phyloP scores from a whole-genome alignment of 2,797 vertebrate species.

The Stomatorhinus walkeri region DNA sequence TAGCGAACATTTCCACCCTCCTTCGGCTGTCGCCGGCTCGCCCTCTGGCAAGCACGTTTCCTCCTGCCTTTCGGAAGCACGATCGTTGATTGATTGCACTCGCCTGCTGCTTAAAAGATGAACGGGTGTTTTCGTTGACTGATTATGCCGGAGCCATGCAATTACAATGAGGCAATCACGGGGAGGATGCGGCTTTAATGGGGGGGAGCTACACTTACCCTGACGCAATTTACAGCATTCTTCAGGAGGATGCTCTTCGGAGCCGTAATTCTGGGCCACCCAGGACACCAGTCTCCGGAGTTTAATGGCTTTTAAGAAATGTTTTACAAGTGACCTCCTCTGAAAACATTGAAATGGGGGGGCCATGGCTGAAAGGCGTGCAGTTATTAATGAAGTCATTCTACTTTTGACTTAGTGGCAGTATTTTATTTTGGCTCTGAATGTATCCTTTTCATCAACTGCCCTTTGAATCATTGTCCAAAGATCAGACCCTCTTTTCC shows the following conservation, averaged over 20 bases:
- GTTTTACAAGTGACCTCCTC: conserved; percentile 14
- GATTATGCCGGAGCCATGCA: conserved; percentile 9
- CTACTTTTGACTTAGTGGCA: neutral
- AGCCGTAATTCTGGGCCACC: conserved; percentile 4
- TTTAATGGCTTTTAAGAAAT: conserved; percentile 24
- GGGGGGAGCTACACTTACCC: neutral
- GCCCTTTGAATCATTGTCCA: neutral
- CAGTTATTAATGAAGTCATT: conserved; percentile 16
- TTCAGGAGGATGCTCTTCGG: neutral
- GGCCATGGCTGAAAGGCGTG: neutral
- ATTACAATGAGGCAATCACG: conserved; percentile 9
- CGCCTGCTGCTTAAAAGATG: neutral
- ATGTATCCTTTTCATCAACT: neutral
- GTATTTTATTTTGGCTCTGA: conserved; percentile 12
- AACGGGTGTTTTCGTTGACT: conserved; percentile 5
- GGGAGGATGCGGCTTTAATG: neutral
- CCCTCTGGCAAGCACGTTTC: neutral
- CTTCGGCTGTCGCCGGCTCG: neutral
- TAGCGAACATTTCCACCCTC: neutral
- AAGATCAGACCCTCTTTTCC: neutral
- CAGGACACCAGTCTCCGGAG: conserved; percentile 7
- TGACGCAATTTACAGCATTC: conserved; percentile 18
- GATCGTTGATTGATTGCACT: conserved; percentile 4
- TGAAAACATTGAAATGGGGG: conserved; percentile 3
- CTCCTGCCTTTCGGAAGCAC: neutral